Base-by-base conservation (phyloP, 1,140 invertebrate species). In the Andricus grossulariae region DNA sequence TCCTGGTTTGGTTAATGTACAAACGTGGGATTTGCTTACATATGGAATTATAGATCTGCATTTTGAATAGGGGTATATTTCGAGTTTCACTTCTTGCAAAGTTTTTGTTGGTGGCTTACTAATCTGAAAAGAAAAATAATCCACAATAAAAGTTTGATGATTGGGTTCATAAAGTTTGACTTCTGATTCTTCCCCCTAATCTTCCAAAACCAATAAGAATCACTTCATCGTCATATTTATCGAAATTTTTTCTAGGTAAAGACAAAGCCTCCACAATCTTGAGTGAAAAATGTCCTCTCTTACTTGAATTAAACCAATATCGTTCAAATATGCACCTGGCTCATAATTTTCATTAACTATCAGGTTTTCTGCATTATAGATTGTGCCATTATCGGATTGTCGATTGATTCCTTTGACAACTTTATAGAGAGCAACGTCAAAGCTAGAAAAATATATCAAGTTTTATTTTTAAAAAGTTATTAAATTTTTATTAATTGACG, bases 1-100 rank as follows among this genome's bases (percentile, higher is more conserved):
- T 4, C 91, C 91, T 6, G 78, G 76, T 51, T 89, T 88, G 0
- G 90, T 92, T 0, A 92, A 81, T 0, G 92, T 92, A 72, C 92
- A 93, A 49, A 93, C 88, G 74, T 93, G 89, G 0, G 89, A 87
- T 49, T 90, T 71, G 81, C 87, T 74, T 82, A 87, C 45, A 88
- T 84, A 55, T 81, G 87, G 0, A 25, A 84, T n/a, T 21, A 50
- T 6, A 10, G 32, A 25, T 71, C 50, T 70, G 21, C 90, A 91
- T 52, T 90, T 88, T 15, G 82, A 55, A 51, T 77, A 39, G 71
- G 32, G 70, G 15, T 51, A 50, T 16, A 51, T 52, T 3, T 71
- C 32, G n/a, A 57, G 19, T 57, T 18, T n/a, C n/a, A 71, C 16
- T 71, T 76, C 18, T 32, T 52, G 50, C 52, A 71, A 54, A 51